Evolutionary conservation across 2,888 invertebrate genomes (phyloP).

Genomic region (Cosmia pyralina): DNA sequence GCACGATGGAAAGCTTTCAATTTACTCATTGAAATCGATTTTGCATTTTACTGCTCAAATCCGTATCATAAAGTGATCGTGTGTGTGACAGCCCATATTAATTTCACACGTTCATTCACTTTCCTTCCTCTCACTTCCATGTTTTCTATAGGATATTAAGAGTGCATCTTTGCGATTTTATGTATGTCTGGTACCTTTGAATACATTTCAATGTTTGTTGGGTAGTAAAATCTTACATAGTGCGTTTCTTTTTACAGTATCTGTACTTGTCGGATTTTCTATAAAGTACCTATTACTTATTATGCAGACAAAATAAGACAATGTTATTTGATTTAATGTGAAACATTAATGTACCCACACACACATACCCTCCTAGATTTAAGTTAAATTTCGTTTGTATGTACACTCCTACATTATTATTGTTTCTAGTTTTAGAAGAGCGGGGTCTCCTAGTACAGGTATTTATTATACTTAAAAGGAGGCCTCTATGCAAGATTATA

Average conservation of each 20-base stretch:
- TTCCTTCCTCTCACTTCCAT: constrained; percentile 47
- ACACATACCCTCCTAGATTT: too few species aligned
- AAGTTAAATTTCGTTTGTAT: too few species aligned
- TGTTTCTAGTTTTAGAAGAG: too few species aligned
- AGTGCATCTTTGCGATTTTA: constrained; percentile 23
- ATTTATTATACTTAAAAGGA: too few species aligned
- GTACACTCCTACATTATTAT: too few species aligned
- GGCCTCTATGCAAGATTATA: too few species aligned
- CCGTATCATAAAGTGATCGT: constrained; percentile 21
- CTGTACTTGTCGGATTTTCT: neutral
- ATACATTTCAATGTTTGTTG: neutral
- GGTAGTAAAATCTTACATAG: neutral
- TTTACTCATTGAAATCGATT: constrained; percentile 36
- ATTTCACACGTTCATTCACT: constrained; percentile 57
- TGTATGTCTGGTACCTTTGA: constrained; percentile 14
- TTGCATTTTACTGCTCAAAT: constrained; percentile 38
- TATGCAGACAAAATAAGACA: neutral
- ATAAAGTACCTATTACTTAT: neutral
- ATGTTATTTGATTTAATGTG: neutral
- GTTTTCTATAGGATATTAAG: constrained; percentile 45
- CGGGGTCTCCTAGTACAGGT: too few species aligned
- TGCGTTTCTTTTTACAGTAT: neutral
- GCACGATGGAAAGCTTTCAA: constrained; percentile 22
- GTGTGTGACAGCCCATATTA: constrained; percentile 37
- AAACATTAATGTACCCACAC: too few species aligned